Conservation (phyloP, 2,113 vertebrate genomes). For the Erythrocercus mccallii region DNA sequence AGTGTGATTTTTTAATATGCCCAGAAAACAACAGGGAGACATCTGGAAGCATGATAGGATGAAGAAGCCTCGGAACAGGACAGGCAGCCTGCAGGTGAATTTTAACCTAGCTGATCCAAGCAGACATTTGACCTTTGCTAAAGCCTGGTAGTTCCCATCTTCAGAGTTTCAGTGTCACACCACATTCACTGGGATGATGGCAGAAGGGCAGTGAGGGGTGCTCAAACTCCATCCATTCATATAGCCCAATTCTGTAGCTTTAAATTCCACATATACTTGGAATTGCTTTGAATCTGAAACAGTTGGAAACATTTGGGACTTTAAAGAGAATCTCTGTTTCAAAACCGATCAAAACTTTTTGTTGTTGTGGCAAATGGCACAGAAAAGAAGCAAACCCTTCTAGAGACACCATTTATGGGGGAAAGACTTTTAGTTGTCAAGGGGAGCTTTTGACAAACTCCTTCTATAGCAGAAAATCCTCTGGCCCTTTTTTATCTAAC, state of each 20-base stretch:
- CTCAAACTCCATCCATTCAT: not conserved
- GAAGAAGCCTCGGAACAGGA: not conserved
- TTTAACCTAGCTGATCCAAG: conserved; percentile 26
- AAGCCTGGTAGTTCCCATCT: not conserved
- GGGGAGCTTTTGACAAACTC: conserved; percentile 38
- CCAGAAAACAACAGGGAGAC: not conserved
- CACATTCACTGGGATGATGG: not conserved
- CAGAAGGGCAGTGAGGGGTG: not conserved
- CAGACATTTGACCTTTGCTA: conserved; percentile 42
- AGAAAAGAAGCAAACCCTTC: not conserved
- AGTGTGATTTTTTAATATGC: not conserved
- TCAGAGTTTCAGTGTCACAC: conserved; percentile 30
- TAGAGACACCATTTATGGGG: conserved; percentile 1
- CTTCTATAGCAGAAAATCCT: conserved; percentile 14
- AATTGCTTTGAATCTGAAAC: conserved; percentile 13
- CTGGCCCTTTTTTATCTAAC: conserved; percentile 43
- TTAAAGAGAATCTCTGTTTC: conserved; percentile 10
- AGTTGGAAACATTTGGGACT: conserved; percentile 4
- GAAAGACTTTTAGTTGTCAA: conserved; percentile 21
- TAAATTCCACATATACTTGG: not conserved
- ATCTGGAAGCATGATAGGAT: not conserved
- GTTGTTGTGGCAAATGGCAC: not conserved
- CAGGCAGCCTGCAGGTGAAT: conserved; percentile 24
- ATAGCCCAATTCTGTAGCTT: not conserved
- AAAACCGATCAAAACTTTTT: not conserved